Evolutionary conservation across 2,888 invertebrate species (phyloP).

Genomic region (Petrolisthes manimaculis): DNA sequence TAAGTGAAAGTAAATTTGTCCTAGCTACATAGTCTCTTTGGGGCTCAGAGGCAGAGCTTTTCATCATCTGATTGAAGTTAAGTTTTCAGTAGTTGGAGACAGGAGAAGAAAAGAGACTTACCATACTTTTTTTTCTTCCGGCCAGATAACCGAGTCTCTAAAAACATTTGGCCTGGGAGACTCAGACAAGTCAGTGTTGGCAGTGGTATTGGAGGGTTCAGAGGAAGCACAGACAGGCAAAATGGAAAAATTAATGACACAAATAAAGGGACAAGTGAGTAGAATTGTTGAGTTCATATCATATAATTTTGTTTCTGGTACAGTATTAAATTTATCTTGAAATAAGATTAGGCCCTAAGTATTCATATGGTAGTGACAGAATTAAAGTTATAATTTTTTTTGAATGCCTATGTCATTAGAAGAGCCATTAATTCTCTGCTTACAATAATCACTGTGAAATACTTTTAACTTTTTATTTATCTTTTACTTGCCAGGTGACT

Average conservation of each 20-base stretch:
- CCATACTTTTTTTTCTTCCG: neutral
- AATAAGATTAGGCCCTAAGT: too few relatives aligned
- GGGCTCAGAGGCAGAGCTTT: neutral
- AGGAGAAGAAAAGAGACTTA: neutral
- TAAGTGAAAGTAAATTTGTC: neutral
- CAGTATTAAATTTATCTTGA: too few relatives aligned
- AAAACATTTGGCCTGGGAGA: constrained; percentile 45
- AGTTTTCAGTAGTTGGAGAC: neutral
- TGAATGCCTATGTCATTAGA: too few relatives aligned
- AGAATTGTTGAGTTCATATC: neutral
- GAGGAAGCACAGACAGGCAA: constrained; percentile 20
- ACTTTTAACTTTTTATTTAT: neutral
- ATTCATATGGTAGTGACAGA: too few relatives aligned
- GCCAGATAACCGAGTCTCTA: constrained; percentile 38
- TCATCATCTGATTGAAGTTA: too few relatives aligned
- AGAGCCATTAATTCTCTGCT: too few relatives aligned
- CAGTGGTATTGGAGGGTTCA: constrained; percentile 37
- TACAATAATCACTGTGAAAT: too few relatives aligned
- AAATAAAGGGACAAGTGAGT: constrained; percentile 44
- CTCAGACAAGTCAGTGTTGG: constrained; percentile 34
- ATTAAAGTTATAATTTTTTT: too few relatives aligned
- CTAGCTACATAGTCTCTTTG: too few relatives aligned
- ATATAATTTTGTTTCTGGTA: too few relatives aligned
- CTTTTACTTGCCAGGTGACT: constrained; percentile 19
- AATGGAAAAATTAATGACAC: constrained; percentile 19